Conservation (phyloP, 2,888 invertebrate genomes). For the Vesta saturnalis region DNA sequence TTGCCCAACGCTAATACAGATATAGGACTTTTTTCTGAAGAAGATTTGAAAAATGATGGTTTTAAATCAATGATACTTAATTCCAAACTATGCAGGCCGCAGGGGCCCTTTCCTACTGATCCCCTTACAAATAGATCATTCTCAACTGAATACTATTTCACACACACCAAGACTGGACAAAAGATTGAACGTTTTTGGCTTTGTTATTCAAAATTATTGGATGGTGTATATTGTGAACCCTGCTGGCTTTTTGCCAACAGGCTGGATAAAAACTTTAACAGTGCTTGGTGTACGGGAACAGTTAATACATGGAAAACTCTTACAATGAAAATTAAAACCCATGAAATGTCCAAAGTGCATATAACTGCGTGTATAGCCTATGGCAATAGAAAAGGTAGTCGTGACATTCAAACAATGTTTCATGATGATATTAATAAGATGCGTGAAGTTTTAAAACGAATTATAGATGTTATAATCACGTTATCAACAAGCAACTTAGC, state of each 20-base stretch:
- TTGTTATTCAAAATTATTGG: neutral
- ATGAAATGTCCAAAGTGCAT: neutral
- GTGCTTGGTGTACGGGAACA: neutral
- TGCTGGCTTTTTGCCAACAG: neutral
- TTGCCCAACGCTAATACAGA: too few relatives aligned
- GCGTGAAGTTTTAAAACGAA: neutral
- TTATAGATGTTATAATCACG: neutral
- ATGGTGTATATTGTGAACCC: neutral
- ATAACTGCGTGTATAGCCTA: neutral
- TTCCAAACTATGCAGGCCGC: neutral
- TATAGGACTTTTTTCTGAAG: neutral
- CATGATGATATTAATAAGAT: neutral
- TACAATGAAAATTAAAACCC: neutral
- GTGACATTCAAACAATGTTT: neutral
- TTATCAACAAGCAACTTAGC: neutral
- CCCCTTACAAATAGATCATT: neutral
- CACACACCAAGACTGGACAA: neutral
- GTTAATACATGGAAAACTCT: neutral
- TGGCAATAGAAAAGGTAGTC: neutral
- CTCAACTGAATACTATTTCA: neutral
- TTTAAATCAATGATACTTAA: neutral
- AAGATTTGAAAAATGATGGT: neutral
- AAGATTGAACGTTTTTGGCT: neutral
- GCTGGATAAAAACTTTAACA: neutral
- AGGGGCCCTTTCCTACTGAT: neutral